Conservation (phyloP, 2,113 vertebrate species). For the Stomatorhinus ivindoensis region DNA sequence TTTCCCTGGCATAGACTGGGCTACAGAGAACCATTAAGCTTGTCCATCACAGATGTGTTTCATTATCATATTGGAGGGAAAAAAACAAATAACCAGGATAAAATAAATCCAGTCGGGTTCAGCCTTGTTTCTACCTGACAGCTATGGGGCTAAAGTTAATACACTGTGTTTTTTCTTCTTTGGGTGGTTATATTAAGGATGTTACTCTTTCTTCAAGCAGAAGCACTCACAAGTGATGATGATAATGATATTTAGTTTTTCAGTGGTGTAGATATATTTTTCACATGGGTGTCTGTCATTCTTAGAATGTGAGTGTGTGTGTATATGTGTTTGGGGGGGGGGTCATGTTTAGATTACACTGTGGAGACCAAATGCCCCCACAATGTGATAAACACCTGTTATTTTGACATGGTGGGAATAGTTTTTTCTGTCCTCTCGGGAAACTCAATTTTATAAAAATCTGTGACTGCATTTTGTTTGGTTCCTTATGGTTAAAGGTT, state of each 20-base stretch:
- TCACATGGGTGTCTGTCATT: neutral
- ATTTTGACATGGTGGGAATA: neutral
- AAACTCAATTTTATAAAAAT: neutral
- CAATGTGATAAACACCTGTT: neutral
- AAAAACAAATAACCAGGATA: neutral
- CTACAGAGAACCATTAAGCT: neutral
- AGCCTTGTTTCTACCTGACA: neutral
- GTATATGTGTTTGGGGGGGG: too few relatives aligned
- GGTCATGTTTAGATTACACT: too few relatives aligned
- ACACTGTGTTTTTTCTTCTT: neutral
- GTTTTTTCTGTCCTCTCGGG: neutral
- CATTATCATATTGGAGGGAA: neutral
- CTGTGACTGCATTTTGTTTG: neutral
- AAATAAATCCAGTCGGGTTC: neutral
- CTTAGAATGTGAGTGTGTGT: neutral
- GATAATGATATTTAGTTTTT: neutral
- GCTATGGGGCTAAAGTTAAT: neutral
- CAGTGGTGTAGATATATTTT: neutral
- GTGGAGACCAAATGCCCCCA: too few relatives aligned
- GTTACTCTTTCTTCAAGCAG: neutral
- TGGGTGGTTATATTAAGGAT: neutral
- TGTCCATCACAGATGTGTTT: neutral
- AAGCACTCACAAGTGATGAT: neutral
- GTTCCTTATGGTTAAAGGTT: neutral
- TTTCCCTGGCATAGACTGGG: neutral